These are phyloP conservation scores for Scaptomyza parva DNA, from an alignment of 2,888 invertebrate genomes.

Conservation along the genomic window DNA sequence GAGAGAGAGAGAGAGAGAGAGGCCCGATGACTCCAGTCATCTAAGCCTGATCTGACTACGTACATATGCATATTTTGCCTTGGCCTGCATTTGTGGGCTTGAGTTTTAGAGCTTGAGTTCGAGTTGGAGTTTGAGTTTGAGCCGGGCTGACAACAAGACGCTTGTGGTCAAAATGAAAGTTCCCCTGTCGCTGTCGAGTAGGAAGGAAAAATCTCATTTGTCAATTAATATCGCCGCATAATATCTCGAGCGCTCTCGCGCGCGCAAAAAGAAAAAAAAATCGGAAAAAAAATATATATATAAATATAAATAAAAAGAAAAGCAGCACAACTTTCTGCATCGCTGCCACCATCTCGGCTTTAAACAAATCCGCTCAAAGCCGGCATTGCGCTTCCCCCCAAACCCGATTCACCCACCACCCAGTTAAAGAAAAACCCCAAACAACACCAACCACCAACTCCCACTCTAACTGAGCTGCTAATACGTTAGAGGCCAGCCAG, in stretches of 20 bases:
- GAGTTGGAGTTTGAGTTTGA: slow-evolving; percentile 47
- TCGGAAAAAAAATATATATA: slow-evolving; percentile 31
- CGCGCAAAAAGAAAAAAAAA: slow-evolving; percentile 13
- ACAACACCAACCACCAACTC: slow-evolving; percentile 22
- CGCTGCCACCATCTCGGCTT: slow-evolving; percentile 59
- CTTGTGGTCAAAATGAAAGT: slow-evolving; percentile 81
- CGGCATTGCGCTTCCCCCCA: slow-evolving; percentile 17
- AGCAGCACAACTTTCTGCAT: slow-evolving; percentile 77
- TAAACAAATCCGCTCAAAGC: slow-evolving; percentile 72
- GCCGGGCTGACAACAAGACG: slow-evolving; percentile 63
- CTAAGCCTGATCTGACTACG: slow-evolving; percentile 23
- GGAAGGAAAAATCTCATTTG: slow-evolving; percentile 83
- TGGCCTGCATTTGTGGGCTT: slow-evolving; percentile 70
- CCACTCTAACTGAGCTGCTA: slow-evolving; percentile 49
- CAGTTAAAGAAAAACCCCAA: not conserved
- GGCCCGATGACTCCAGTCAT: slow-evolving; percentile 29
- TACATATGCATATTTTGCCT: slow-evolving; percentile 63
- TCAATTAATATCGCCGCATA: slow-evolving; percentile 82
- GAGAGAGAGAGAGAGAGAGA: slow-evolving; percentile 12
- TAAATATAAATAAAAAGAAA: slow-evolving; percentile 55
- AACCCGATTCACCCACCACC: slow-evolving; percentile 2
- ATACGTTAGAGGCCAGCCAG: slow-evolving; percentile 47
- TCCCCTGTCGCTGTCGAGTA: slow-evolving; percentile 77
- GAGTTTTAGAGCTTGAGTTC: slow-evolving; percentile 27
- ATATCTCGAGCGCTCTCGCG: slow-evolving; percentile 61